Evolutionary conservation across 2,113 vertebrate genomes (phyloP).

Genomic region (Plotosus lineatus): DNA sequence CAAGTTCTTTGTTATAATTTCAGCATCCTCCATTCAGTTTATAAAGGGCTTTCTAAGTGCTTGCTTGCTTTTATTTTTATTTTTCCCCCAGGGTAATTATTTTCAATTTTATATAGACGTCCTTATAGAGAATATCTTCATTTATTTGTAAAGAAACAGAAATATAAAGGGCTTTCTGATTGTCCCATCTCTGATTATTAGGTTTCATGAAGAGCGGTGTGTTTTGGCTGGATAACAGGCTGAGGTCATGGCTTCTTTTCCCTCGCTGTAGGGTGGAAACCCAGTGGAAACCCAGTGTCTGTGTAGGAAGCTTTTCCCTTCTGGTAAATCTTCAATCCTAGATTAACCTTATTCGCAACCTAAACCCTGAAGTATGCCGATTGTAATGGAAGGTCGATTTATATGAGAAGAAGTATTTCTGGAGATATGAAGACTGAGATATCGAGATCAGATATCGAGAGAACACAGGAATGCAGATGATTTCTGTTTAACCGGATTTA

Average conservation of each 20-base stretch:
- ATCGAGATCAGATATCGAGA: too few species aligned
- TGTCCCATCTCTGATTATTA: neutral
- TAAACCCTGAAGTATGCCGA: neutral
- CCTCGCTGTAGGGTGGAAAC: constrained; percentile 30
- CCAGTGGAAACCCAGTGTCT: constrained; percentile 28
- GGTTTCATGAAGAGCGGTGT: constrained; percentile 13
- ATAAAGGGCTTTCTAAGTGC: neutral
- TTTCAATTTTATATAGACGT: neutral
- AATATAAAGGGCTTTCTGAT: neutral
- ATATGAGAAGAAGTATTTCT: too few species aligned
- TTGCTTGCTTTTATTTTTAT: neutral
- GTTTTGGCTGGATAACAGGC: constrained; percentile 24
- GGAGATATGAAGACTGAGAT: too few species aligned
- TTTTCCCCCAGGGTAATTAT: neutral
- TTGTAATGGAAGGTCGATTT: too few species aligned
- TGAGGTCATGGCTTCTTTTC: constrained; percentile 18
- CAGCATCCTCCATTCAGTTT: neutral
- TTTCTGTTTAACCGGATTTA: too few species aligned
- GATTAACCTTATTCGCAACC: constrained; percentile 45
- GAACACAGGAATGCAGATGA: too few species aligned
- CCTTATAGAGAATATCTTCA: neutral
- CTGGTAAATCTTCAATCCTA: constrained; percentile 44
- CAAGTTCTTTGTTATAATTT: neutral
- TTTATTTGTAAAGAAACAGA: neutral
- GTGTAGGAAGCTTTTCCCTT: constrained; percentile 53